These are phyloP conservation scores for Hipparchia semele DNA, from an alignment of 2,888 invertebrate genomes.

Conservation along the genomic window DNA sequence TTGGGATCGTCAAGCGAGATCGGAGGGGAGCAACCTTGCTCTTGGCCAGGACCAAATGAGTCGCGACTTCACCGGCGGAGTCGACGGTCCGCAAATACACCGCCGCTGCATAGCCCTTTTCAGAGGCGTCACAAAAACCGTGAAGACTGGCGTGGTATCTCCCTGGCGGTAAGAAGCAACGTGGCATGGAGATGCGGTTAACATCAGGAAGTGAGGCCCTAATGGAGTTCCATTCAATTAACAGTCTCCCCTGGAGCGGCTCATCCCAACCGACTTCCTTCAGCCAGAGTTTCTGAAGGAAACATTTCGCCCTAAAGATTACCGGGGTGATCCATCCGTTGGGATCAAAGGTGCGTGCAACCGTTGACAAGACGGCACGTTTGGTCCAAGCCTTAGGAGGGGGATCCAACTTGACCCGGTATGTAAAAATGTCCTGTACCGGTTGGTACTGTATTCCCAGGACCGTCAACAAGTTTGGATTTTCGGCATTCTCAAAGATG, in stretches of 20 bases:
- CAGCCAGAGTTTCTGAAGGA: conserved; percentile 51
- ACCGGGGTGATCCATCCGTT: conserved; percentile 45
- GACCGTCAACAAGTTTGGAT: not conserved
- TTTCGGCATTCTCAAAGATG: not conserved
- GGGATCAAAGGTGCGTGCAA: conserved; percentile 1
- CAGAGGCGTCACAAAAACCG: conserved; percentile 36
- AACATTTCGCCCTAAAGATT: conserved; percentile 43
- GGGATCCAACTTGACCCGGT: not conserved
- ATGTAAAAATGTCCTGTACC: not conserved
- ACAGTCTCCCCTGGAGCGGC: conserved; percentile 32
- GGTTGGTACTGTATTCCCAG: conserved; percentile 2
- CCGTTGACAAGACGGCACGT: not conserved
- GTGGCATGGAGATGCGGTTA: not conserved
- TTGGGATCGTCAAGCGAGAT: conserved; percentile 28
- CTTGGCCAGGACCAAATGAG: conserved; percentile 27
- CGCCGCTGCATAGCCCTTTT: conserved; percentile 27
- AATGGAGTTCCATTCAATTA: conserved; percentile 40
- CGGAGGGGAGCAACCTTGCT: conserved; percentile 30
- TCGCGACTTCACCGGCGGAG: not conserved
- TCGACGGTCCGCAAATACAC: conserved; percentile 24
- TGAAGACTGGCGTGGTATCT: not conserved
- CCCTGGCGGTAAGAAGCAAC: not conserved
- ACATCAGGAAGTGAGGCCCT: not conserved
- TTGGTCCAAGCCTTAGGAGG: not conserved
- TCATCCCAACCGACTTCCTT: conserved; percentile 48